Evolutionary conservation across 2,797 vertebrate species (phyloP).

Genomic region (Chelidonichthys spinosus): DNA sequence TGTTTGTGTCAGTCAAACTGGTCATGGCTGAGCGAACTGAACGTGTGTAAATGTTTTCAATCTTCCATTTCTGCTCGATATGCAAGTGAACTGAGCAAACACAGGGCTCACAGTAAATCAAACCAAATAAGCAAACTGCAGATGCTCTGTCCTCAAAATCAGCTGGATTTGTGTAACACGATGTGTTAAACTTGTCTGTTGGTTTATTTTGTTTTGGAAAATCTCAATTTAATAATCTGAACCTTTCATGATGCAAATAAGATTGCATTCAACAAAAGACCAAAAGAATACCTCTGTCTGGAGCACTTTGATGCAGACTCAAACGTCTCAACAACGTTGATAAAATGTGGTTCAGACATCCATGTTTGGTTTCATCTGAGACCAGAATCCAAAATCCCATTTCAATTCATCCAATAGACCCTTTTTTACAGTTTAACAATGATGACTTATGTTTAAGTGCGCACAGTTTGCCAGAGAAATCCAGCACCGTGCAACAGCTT

Average conservation of each 20-base stretch:
- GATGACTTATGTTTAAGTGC: too few relatives aligned
- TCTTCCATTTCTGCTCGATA: constrained; percentile 40
- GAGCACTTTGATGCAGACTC: too few relatives aligned
- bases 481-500: too few relatives aligned
- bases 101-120: background rate
- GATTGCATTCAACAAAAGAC: background rate
- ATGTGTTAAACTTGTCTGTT: background rate
- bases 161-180: constrained; percentile 7
- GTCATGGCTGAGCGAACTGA: constrained; percentile 22
- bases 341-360: too few relatives aligned
- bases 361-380: too few relatives aligned
- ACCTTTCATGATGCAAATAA: constrained; percentile 28
- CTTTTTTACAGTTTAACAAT: too few relatives aligned
- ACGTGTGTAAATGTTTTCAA: constrained; percentile 28
- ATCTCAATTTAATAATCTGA: constrained; percentile 11
- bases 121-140: background rate
- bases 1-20: constrained; percentile 10
- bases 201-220: constrained; percentile 9
- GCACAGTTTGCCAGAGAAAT: too few relatives aligned
- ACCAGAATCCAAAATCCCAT: too few relatives aligned
- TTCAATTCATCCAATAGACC: too few relatives aligned
- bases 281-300: background rate
- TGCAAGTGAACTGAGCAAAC: constrained; percentile 43
- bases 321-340: too few relatives aligned
- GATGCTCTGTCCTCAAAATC: background rate